Base-by-base conservation (phyloP, 2,797 vertebrate genomes). In the Ctenopoma multispine region DNA sequence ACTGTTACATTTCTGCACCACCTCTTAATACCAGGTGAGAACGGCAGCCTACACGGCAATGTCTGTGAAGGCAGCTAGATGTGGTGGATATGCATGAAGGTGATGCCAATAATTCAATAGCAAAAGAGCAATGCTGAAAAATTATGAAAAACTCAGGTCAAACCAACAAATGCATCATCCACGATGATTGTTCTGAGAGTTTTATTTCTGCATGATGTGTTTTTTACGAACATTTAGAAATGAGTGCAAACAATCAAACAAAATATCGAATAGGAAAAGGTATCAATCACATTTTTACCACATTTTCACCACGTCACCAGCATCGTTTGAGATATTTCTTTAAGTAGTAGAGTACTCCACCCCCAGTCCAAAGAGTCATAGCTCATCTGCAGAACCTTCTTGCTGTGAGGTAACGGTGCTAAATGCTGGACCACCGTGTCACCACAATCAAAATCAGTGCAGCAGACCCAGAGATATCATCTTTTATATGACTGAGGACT, bases 11-110 rank as follows among this genome's bases (percentile, higher is more conserved):
- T 80, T 72, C 68, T 41, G 56, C 36, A 15, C 31, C 62, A 61
- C 74, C 72, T 83, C 55, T 63, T 65, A 72, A 67, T 70, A 55
- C 53, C 46, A 72, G 76, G 63, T 67, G 66, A 79, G 69, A 56
- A 76, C 20, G 53, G 77, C 71, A 31, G 75, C 80, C 63, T 67
- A 72, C 72, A 71, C 49, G 73, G 38, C 13, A 1, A 14, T 36
- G 46, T 51, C 54, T 53, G 67, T 24, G 53, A 79, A 61, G 69
- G 74, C 6, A 0, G 71, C 11, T 40, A 36, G 55, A 73, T 75
- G 63, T 31, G 66, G 11, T 48, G 53, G 56, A 57, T 47, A 24
- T 36, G 54, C 59, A 55, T 24, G 61, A 69, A 67, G 48, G 77
- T 60, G 59, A 69, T 60, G 56, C 62, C 55, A 69, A 46, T 49